Conservation (phyloP, 1,140 invertebrate species). For the Drosophila orena region DNA sequence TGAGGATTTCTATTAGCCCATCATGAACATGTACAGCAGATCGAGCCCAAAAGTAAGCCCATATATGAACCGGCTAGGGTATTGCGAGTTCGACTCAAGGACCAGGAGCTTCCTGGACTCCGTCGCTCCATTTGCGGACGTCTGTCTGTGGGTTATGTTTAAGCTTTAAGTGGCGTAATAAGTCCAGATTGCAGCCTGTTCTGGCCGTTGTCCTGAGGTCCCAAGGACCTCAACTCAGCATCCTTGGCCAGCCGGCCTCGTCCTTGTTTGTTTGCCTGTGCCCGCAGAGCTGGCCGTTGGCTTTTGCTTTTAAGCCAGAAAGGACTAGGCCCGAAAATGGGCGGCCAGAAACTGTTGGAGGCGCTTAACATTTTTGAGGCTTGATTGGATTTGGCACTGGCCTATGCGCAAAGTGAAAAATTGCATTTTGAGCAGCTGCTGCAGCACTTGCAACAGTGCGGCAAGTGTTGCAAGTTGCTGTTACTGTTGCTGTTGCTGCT, state of each 20-base stretch:
- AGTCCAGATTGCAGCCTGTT: conserved; percentile 65
- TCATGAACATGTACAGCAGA: too few relatives aligned
- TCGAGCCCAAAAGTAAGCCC: too few relatives aligned
- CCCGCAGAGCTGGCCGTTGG: conserved; percentile 72
- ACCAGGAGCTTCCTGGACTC: background rate
- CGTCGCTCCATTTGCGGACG: conserved; percentile 4
- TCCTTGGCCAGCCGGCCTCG: conserved; percentile 7
- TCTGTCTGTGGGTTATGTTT: conserved; percentile 52
- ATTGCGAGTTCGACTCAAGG: background rate
- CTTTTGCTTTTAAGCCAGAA: conserved; percentile 76
- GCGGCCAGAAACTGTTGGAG: conserved; percentile 38
- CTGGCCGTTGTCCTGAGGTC: conserved; percentile 9
- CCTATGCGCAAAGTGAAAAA: conserved; percentile 74
- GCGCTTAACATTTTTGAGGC: conserved; percentile 82
- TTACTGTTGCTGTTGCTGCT: conserved; percentile 6
- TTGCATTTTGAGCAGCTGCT: conserved; percentile 80
- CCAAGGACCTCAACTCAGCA: conserved; percentile 3
- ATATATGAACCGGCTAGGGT: background rate
- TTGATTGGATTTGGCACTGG: conserved; percentile 78
- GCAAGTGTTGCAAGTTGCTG: conserved; percentile 38
- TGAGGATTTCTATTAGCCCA: too few relatives aligned
- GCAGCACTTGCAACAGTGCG: conserved; percentile 38
- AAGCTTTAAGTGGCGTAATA: conserved; percentile 79
- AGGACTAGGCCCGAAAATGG: conserved; percentile 4
- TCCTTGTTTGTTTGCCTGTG: conserved; percentile 65